Conservation (phyloP, 2,888 invertebrate genomes). For the Amiota mariae region DNA sequence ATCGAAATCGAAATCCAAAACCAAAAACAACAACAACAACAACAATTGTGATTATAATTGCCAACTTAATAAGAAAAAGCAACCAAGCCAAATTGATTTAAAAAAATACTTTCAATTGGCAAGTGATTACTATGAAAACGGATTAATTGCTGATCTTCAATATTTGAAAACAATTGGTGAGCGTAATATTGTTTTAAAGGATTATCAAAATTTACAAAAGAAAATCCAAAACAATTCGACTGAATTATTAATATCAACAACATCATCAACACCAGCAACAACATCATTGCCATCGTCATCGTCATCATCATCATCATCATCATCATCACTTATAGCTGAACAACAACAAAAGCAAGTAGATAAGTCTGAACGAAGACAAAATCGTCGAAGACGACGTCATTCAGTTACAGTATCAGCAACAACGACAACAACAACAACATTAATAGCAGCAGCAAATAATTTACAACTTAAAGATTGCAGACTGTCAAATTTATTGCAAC, state of each 20-base stretch:
- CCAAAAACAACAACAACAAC: slow-evolving; percentile 2
- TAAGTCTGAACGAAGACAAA: slow-evolving; percentile 22
- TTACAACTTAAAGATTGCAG: slow-evolving; percentile 9
- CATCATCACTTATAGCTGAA: not conserved
- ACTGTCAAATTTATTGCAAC: slow-evolving; percentile 13
- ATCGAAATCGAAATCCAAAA: not conserved
- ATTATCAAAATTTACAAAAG: slow-evolving; percentile 23
- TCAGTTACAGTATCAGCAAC: slow-evolving; percentile 29
- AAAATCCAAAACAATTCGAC: too few relatives aligned
- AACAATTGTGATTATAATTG: not conserved
- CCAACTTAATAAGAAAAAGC: not conserved
- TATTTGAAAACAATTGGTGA: slow-evolving; percentile 71
- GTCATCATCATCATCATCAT: too few relatives aligned
- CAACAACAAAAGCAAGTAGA: slow-evolving; percentile 38
- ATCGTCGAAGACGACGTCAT: slow-evolving; percentile 23
- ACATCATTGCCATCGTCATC: not conserved
- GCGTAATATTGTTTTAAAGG: slow-evolving; percentile 58
- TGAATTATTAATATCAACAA: too few relatives aligned
- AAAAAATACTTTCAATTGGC: slow-evolving; percentile 66
- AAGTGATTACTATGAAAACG: slow-evolving; percentile 69
- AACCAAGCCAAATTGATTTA: slow-evolving; percentile 43
- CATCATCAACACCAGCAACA: slow-evolving; percentile 21
- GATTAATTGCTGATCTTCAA: slow-evolving; percentile 68
- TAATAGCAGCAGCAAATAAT: slow-evolving; percentile 33
- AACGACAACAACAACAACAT: slow-evolving; percentile 35